phyloP scores from a whole-genome alignment of 2,113 vertebrate species.

The Micronisus gabar region DNA sequence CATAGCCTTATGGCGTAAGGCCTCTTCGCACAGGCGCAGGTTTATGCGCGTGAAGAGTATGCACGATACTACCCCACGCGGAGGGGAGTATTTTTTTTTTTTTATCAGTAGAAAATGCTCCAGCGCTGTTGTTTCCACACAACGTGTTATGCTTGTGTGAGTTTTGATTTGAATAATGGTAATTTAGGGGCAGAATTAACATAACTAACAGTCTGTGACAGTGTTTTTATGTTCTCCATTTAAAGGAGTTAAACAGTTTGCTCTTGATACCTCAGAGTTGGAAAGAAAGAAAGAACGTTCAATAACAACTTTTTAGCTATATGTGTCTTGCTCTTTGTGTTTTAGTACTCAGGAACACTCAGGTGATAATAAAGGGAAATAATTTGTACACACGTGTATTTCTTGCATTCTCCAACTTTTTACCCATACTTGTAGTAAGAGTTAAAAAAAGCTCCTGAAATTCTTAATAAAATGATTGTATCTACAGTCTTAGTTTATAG shows the following conservation, averaged over 20 bases:
- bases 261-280: not conserved
- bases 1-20: accelerated
- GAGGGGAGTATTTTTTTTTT: not conserved
- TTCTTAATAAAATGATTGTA: not conserved
- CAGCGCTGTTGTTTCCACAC: accelerated
- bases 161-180: not conserved
- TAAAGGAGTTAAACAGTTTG: not conserved
- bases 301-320: accelerated
- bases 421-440: not conserved
- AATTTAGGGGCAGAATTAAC: not conserved
- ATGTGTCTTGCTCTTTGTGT: not conserved
- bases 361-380: not conserved
- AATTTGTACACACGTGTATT: not conserved
- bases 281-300: not conserved
- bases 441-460: not conserved
- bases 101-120: not conserved
- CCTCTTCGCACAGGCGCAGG: accelerated
- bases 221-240: accelerated
- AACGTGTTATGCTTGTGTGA: accelerated
- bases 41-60: accelerated
- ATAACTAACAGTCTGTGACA: accelerated
- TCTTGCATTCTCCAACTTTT: not conserved
- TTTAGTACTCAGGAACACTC: not conserved
- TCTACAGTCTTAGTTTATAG: not conserved
- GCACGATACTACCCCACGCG: accelerated